Percentiles rank a stretch among this genome's conserved stretches.
phyloP scores from a whole-genome alignment of 2,797 vertebrate genomes.

The Silurus aristotelis region DNA sequence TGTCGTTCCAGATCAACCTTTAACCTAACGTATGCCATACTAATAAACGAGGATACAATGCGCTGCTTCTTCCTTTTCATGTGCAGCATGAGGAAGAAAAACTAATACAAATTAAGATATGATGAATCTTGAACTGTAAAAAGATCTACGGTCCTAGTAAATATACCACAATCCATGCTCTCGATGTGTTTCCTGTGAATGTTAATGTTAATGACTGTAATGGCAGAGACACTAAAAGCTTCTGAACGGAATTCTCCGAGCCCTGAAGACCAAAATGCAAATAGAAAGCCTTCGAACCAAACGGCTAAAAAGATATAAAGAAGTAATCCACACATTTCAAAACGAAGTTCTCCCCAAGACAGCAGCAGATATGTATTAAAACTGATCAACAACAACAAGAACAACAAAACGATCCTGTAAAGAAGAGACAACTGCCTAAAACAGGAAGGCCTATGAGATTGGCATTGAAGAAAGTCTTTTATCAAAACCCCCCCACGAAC shows the following conservation, averaged over 20 bases:
- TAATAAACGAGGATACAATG: background rate
- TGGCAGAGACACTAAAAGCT: conserved; percentile 12
- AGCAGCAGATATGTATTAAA: conserved; percentile 65
- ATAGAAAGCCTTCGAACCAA: conserved; percentile 51
- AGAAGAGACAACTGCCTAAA: conserved; percentile 66
- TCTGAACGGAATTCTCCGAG: conserved; percentile 47
- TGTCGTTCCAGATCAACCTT: background rate
- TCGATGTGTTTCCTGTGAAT: conserved; percentile 17
- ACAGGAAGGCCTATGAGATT: conserved; percentile 75
- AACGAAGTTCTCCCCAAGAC: conserved; percentile 51
- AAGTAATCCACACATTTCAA: conserved; percentile 47
- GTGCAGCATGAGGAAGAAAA: background rate
- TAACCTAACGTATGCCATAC: background rate
- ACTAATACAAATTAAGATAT: conserved; percentile 9
- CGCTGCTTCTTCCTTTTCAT: background rate
- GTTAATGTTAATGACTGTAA: conserved; percentile 11
- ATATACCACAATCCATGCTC: background rate
- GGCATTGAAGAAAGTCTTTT: conserved; percentile 72
- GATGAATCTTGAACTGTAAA: conserved; percentile 16
- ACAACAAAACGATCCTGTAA: conserved; percentile 55
- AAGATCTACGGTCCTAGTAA: background rate
- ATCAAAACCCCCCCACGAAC: conserved; percentile 55
- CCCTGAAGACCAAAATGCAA: conserved; percentile 53
- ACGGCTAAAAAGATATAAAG: conserved; percentile 41
- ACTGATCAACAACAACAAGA: conserved; percentile 43